phyloP scores from a whole-genome alignment of 2,888 invertebrate genomes.

The Drosophila pseudotakahashii region DNA sequence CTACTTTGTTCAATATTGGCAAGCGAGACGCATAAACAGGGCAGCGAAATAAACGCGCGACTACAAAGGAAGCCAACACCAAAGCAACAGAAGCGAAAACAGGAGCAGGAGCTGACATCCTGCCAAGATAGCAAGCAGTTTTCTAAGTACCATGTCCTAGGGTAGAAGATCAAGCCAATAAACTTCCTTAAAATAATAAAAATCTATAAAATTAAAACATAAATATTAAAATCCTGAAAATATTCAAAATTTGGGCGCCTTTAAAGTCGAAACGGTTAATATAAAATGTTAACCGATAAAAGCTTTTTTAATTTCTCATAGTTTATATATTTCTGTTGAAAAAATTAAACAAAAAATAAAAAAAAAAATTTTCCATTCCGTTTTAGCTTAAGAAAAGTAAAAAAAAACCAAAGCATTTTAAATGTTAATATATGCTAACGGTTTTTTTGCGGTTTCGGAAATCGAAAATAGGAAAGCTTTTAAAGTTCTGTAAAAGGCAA shows the following conservation, averaged over 20 bases:
- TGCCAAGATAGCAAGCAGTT: background rate
- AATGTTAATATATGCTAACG: no score
- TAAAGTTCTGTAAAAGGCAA: background rate
- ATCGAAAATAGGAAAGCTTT: background rate
- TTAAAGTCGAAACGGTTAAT: background rate
- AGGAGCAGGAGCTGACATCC: background rate
- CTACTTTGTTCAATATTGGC: conserved; percentile 23
- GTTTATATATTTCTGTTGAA: background rate
- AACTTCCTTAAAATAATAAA: no score
- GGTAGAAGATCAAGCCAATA: no score
- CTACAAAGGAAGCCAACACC: conserved; percentile 6
- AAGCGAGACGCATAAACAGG: conserved; percentile 23
- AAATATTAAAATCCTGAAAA: background rate
- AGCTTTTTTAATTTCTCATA: background rate
- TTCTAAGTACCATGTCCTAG: background rate
- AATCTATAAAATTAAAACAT: no score
- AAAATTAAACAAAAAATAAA: background rate
- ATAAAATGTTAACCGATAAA: background rate
- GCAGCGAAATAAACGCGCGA: conserved; percentile 15
- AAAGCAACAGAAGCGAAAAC: background rate
- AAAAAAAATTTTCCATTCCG: no score
- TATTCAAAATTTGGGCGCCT: background rate
- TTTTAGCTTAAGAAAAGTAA: background rate
- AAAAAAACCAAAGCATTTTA: background rate
- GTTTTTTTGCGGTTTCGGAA: no score